Percentiles rank a stretch among this genome's conserved stretches.
These are phyloP conservation scores for Corydoras maculifer DNA, from an alignment of 2,113 vertebrate genomes.

Conservation along the genomic window DNA sequence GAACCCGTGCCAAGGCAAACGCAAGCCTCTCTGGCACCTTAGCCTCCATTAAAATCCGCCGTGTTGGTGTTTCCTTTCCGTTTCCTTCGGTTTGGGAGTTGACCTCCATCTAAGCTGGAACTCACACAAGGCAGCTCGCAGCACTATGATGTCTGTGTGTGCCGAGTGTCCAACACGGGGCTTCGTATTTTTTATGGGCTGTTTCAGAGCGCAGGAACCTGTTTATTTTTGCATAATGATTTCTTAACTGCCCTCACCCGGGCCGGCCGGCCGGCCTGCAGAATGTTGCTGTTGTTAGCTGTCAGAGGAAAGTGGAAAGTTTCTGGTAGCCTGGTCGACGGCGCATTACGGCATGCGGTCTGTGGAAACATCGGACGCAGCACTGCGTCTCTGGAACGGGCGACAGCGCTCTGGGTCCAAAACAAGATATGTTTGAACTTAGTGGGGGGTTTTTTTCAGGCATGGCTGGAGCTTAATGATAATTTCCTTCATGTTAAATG, in stretches of 20 bases:
- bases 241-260: slow-evolving; percentile 23
- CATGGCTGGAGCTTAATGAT: no score
- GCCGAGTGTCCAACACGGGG: neutral
- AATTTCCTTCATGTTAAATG: no score
- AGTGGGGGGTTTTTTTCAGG: no score
- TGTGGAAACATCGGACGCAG: slow-evolving; percentile 3
- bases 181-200: slow-evolving; percentile 13
- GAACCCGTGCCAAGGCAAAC: slow-evolving; percentile 19
- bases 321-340: slow-evolving; percentile 15
- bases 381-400: neutral
- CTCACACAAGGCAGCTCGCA: slow-evolving; percentile 10
- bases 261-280: neutral
- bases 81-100: slow-evolving; percentile 23
- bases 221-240: slow-evolving; percentile 26
- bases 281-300: slow-evolving; percentile 23
- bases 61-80: slow-evolving; percentile 30
- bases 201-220: slow-evolving; percentile 9
- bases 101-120: slow-evolving; percentile 23
- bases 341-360: slow-evolving; percentile 10
- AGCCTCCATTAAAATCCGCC: slow-evolving; percentile 30
- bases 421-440: no score
- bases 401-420: no score
- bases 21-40: slow-evolving; percentile 21
- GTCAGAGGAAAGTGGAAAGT: slow-evolving; percentile 21
- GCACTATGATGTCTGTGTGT: slow-evolving; percentile 7